A percentile compares a stretch with the other conserved stretches of the same genome.
Conservation (phyloP, 2,113 vertebrate genomes). For the Speoplatyrhinus poulsoni region DNA sequence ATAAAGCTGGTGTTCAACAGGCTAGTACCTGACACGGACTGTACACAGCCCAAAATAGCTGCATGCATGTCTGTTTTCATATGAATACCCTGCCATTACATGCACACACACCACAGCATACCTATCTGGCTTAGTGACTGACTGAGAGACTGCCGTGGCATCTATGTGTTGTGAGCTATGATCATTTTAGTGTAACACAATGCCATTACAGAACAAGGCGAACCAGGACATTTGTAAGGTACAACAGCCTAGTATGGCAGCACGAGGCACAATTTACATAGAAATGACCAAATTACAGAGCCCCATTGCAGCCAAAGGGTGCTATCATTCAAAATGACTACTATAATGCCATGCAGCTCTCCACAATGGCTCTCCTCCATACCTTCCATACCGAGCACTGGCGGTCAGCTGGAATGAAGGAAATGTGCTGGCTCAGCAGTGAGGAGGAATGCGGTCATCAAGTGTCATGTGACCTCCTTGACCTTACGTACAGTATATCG, state of each 20-base stretch:
- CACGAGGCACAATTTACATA: slow-evolving; percentile 73
- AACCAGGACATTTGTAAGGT: slow-evolving; percentile 39
- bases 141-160: slow-evolving; percentile 34
- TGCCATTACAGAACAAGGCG: slow-evolving; percentile 37
- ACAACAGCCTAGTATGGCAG: slow-evolving; percentile 38
- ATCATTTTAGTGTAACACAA: slow-evolving; percentile 46
- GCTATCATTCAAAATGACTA: slow-evolving; percentile 62
- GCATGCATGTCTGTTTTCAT: slow-evolving; percentile 33
- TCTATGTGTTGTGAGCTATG: slow-evolving; percentile 51
- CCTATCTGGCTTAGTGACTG: slow-evolving; percentile 49
- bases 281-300: slow-evolving; percentile 72
- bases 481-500: slow-evolving; percentile 54
- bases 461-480: slow-evolving; percentile 54
- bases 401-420: slow-evolving; percentile 51
- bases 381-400: slow-evolving; percentile 51
- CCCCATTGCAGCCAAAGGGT: slow-evolving; percentile 37
- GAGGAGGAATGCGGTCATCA: slow-evolving; percentile 68
- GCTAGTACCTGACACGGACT: slow-evolving; percentile 37
- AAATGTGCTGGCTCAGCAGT: slow-evolving; percentile 68
- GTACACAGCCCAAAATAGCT: slow-evolving; percentile 53
- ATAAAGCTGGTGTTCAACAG: slow-evolving; percentile 48
- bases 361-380: slow-evolving; percentile 41
- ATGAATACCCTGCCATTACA: slow-evolving; percentile 26
- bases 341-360: slow-evolving; percentile 17
- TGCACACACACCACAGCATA: slow-evolving; percentile 19